Conservation (phyloP, 2,113 vertebrate genomes). For the Microcebus lehilahytsara region DNA sequence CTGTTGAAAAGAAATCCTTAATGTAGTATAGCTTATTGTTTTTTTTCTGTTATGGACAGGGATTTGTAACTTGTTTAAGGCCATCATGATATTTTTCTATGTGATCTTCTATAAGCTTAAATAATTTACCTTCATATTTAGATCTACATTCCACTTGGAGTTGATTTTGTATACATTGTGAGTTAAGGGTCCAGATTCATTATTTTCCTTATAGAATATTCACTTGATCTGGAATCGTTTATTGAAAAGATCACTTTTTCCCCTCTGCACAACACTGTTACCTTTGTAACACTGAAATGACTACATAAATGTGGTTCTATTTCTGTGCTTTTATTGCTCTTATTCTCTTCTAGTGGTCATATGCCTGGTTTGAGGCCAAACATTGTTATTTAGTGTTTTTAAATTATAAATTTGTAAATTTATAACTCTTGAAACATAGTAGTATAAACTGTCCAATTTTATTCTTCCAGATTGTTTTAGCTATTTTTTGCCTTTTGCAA, state of each 20-base stretch:
- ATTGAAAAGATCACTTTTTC: background rate
- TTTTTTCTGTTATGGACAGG: background rate
- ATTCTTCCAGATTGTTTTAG: conserved; percentile 18
- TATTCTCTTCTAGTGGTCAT: background rate
- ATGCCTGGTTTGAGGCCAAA: background rate
- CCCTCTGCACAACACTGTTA: background rate
- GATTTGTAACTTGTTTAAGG: background rate
- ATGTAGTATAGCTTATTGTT: background rate
- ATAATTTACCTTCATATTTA: conserved; percentile 23
- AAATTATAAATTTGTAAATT: background rate
- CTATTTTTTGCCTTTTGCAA: background rate
- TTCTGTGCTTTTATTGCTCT: background rate
- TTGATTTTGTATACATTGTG: background rate
- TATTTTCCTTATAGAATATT: conserved; percentile 24
- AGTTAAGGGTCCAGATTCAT: background rate
- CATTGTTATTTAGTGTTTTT: background rate
- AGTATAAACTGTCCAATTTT: background rate
- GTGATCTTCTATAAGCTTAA: background rate
- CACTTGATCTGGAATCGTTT: background rate
- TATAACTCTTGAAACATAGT: background rate
- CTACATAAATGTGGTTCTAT: background rate
- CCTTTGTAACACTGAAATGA: background rate
- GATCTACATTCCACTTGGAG: background rate
- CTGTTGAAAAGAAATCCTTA: conserved; percentile 16
- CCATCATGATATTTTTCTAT: background rate